phyloP scores from a whole-genome alignment of 1,140 invertebrate species.

The Megalopta genalis region DNA sequence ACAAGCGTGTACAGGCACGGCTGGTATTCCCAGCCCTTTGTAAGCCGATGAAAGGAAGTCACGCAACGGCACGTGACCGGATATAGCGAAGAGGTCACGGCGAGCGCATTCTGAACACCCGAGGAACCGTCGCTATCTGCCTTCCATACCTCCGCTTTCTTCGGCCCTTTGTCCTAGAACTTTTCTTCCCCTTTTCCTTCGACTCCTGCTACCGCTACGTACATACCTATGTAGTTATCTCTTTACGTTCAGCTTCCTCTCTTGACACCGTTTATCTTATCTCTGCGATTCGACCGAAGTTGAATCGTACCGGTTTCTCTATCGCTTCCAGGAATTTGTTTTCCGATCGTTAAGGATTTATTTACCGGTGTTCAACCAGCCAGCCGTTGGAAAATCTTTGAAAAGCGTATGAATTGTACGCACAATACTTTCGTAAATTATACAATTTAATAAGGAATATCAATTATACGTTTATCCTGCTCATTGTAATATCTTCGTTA shows the following conservation, averaged over 20 bases:
- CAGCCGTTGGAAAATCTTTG: too few species aligned
- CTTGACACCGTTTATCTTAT: neutral
- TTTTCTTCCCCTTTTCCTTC: neutral
- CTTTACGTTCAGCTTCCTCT: neutral
- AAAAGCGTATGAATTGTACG: too few species aligned
- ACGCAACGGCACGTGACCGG: conserved; percentile 61
- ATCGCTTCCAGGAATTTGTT: too few species aligned
- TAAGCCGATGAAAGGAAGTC: conserved; percentile 64
- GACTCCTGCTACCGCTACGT: neutral
- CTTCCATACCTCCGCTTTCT: neutral
- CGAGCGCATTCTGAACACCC: conserved; percentile 69
- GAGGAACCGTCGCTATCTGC: neutral
- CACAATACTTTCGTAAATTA: too few species aligned
- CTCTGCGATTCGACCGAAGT: too few species aligned
- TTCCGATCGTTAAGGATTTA: too few species aligned
- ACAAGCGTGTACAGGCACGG: conserved; percentile 26
- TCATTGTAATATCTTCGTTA: too few species aligned
- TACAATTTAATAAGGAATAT: too few species aligned
- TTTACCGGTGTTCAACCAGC: too few species aligned
- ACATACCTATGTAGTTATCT: neutral
- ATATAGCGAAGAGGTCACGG: conserved; percentile 51
- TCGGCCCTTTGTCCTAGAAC: conserved; percentile 16
- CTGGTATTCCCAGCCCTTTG: conserved; percentile 46
- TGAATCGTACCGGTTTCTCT: too few species aligned
- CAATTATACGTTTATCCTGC: too few species aligned